These are phyloP conservation scores for Coreoperca whiteheadi DNA, from an alignment of 2,113 vertebrate genomes.

Conservation along the genomic window DNA sequence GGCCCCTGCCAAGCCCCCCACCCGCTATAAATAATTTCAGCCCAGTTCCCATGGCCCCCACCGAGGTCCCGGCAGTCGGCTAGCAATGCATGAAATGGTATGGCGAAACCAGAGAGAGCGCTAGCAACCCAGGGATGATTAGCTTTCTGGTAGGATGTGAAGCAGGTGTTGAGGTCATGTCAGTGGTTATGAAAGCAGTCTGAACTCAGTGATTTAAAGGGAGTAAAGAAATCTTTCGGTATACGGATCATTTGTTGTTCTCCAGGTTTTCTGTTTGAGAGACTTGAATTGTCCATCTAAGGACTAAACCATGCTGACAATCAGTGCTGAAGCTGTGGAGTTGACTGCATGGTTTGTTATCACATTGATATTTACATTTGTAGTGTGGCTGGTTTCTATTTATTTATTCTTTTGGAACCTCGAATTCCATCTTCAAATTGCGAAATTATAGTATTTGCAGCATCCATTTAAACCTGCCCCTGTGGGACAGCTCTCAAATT, in stretches of 20 bases:
- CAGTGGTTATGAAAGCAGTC: conserved; percentile 11
- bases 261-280: conserved; percentile 24
- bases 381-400: not conserved
- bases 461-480: conserved; percentile 35
- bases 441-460: conserved; percentile 35
- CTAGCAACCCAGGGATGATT: not conserved
- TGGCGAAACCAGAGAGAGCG: conserved; percentile 12
- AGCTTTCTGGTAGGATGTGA: conserved; percentile 14
- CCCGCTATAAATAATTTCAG: conserved; percentile 76
- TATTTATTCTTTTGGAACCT: conserved; percentile 12
- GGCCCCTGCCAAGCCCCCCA: conserved; percentile 61
- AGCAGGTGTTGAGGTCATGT: conserved; percentile 22
- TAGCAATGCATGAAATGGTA: conserved; percentile 45
- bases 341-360: conserved; percentile 22
- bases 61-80: conserved; percentile 49
- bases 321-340: not conserved
- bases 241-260: conserved; percentile 4
- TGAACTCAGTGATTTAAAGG: conserved; percentile 1
- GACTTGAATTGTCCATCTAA: conserved; percentile 28
- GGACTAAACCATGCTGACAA: conserved; percentile 9
- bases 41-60: conserved; percentile 83
- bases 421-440: conserved; percentile 5
- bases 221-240: conserved; percentile 25
- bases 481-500: conserved; percentile 41
- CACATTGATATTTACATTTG: conserved; percentile 30